Conservation (phyloP, 2,113 vertebrate genomes). For the Anhinga anhinga region DNA sequence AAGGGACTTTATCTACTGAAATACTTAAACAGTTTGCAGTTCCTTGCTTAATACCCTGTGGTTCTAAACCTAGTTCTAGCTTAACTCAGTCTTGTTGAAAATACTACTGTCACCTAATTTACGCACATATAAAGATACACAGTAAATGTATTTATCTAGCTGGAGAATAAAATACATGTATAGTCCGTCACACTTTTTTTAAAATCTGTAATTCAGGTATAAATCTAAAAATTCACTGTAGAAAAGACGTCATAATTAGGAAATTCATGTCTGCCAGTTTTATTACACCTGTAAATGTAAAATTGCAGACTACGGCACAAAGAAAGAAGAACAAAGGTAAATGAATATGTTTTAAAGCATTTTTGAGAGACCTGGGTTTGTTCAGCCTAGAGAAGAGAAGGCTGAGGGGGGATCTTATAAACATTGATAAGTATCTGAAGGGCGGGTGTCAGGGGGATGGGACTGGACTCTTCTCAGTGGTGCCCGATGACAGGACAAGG, state of each 20-base stretch:
- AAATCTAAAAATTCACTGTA: background rate
- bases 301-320: background rate
- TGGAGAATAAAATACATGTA: background rate
- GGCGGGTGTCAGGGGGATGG: no score
- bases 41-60: background rate
- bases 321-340: background rate
- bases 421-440: no score
- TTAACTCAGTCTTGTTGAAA: background rate
- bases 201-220: background rate
- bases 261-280: background rate
- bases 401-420: no score
- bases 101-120: background rate
- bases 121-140: background rate
- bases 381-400: no score
- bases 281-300: background rate
- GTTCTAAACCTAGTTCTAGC: background rate
- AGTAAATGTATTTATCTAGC: background rate
- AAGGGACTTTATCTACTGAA: background rate
- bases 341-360: background rate
- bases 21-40: background rate
- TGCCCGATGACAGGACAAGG: no score
- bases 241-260: background rate
- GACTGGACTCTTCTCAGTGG: no score
- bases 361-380: background rate
- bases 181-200: background rate